These are phyloP conservation scores for Musca vetustissima DNA, from an alignment of 1,140 invertebrate species.

Conservation along the genomic window DNA sequence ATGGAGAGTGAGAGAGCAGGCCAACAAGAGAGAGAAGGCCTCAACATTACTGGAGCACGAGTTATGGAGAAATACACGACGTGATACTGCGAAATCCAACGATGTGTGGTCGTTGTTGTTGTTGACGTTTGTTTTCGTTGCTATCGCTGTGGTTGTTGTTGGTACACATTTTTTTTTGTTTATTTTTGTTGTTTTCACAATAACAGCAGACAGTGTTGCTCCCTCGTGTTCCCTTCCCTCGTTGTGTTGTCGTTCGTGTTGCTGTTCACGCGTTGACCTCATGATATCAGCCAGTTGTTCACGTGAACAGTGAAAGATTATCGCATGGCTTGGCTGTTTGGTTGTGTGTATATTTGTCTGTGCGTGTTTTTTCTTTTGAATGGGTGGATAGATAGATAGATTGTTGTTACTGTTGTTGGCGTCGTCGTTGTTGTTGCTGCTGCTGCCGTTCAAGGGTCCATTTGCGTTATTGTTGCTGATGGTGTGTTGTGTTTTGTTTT, in stretches of 20 bases:
- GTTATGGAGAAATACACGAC: too few species aligned
- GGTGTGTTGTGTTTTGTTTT: conserved; percentile 1
- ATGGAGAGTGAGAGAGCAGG: too few species aligned
- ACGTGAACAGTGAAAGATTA: conserved; percentile 31
- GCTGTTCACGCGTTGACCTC: conserved; percentile 53
- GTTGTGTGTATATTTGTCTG: conserved; percentile 1
- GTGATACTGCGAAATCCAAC: conserved; percentile 1
- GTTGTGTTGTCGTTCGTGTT: background rate
- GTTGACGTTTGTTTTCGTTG: conserved; percentile 5
- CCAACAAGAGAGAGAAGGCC: too few species aligned
- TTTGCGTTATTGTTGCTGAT: background rate
- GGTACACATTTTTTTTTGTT: conserved; percentile 12
- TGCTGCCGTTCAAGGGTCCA: conserved; percentile 24
- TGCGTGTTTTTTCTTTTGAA: background rate
- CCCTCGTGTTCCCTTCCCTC: too few species aligned
- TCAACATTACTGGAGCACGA: too few species aligned
- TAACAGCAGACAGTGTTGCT: background rate
- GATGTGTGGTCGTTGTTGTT: background rate
- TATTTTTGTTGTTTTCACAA: conserved; percentile 3
- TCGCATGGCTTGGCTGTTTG: background rate
- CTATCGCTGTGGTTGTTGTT: conserved; percentile 2
- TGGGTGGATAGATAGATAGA: background rate
- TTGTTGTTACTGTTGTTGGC: background rate
- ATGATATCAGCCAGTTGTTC: conserved; percentile 39
- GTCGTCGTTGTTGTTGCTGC: too few species aligned